Conservation (phyloP, 2,888 invertebrate genomes). For the Drosophila ustulata region DNA sequence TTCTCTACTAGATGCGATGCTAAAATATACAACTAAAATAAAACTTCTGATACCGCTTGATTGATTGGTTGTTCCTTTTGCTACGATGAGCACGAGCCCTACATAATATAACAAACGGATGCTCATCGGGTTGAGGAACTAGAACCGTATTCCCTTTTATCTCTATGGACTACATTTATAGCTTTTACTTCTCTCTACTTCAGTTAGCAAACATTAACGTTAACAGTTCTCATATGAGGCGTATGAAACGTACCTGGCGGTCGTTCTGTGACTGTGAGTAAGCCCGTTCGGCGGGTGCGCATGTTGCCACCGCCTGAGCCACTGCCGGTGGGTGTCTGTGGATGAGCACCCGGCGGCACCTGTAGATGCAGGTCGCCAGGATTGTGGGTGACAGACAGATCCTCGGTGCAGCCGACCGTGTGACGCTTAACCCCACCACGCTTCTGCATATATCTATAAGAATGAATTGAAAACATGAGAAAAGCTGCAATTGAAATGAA, state of each 20-base stretch:
- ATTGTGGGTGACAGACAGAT: constrained; percentile 84
- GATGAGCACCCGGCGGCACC: constrained; percentile 48
- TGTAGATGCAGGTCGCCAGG: constrained; percentile 55
- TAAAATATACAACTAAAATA: too few species aligned
- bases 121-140: too few species aligned
- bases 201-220: neutral
- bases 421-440: constrained; percentile 92
- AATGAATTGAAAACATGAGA: neutral
- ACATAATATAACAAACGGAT: too few species aligned
- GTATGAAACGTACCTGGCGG: constrained; percentile 89
- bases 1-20: too few species aligned
- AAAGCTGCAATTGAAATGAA: accelerated
- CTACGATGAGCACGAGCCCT: too few species aligned
- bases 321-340: constrained; percentile 55
- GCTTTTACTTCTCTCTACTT: neutral
- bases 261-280: constrained; percentile 94
- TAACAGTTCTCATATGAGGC: neutral
- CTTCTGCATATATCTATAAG: constrained; percentile 90
- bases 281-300: constrained; percentile 92
- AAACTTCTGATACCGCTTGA: too few species aligned
- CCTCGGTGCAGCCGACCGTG: constrained; percentile 92
- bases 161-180: too few species aligned
- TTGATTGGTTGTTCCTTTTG: too few species aligned
- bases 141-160: too few species aligned
- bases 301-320: constrained; percentile 82